A percentile compares a stretch with the other conserved stretches of the same genome.
Evolutionary conservation across 2,888 invertebrate genomes (phyloP).

Genomic region (Ichneumon xanthorius): DNA sequence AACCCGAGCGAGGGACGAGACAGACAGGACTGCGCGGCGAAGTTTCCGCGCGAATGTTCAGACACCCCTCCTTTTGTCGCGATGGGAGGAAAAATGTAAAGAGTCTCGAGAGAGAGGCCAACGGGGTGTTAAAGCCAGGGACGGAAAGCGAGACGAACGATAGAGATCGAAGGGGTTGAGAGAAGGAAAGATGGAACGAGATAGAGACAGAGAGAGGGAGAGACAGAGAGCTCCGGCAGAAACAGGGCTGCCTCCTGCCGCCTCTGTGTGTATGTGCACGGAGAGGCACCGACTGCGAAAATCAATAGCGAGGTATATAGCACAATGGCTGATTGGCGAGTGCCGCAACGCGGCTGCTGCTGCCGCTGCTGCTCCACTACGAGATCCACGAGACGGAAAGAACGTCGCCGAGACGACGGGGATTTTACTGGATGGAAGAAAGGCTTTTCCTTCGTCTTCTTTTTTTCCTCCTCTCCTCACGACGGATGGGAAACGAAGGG

Average conservation of each 20-base stretch:
- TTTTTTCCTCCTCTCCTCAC: neutral
- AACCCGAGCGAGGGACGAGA: constrained; percentile 1
- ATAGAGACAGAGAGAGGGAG: constrained; percentile 4
- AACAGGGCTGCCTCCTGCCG: constrained; percentile 37
- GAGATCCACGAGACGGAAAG: constrained; percentile 27
- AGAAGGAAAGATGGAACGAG: constrained; percentile 33
- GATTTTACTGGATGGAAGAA: constrained; percentile 31
- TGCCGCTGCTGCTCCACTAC: constrained; percentile 3
- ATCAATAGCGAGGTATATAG: constrained; percentile 78
- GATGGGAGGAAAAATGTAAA: neutral
- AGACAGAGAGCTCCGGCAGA: constrained; percentile 34
- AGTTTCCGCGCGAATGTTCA: constrained; percentile 17
- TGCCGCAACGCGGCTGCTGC: constrained; percentile 70
- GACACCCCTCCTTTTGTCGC: neutral
- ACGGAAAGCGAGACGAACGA: constrained; percentile 43
- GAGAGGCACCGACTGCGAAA: constrained; percentile 71
- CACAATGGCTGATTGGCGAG: constrained; percentile 77
- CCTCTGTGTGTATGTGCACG: constrained; percentile 53
- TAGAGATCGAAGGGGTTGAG: constrained; percentile 40
- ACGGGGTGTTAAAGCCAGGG: constrained; percentile 42
- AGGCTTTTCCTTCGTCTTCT: neutral
- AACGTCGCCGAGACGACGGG: neutral
- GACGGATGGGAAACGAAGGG: neutral
- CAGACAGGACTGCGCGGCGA: neutral
- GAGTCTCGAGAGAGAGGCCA: constrained; percentile 2